Base-by-base conservation (phyloP, 2,113 vertebrate genomes). In the Colaptes auratus region DNA sequence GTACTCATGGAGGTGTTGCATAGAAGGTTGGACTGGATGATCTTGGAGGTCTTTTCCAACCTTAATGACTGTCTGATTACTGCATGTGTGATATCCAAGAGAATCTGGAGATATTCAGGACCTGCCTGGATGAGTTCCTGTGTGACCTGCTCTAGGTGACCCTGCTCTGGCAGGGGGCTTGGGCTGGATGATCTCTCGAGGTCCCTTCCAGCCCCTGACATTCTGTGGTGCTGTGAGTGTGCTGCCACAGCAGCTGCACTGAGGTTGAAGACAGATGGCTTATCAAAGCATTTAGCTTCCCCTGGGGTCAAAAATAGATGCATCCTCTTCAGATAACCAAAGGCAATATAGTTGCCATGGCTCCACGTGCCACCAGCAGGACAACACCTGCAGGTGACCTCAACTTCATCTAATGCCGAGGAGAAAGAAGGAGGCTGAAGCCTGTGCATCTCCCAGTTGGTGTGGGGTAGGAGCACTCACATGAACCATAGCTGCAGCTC, bases 401-500 rank as follows among this genome's bases (percentile, higher is more conserved):
- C 52, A 67, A 2, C 44, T 72, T 28, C 52, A 63, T 86, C 56
- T 48, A 56, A 21, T 14, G 48, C 59, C 69, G 20, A 67, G 48
- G 86, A 1, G 3, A 74, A 64, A 94, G 64, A 52, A 39, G 64
- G 60, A 27, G 46, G 1, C 23, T 86, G 39, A 39, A 83, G 67
- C 12, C 31, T 63, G 0, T 2, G 10, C 2, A 35, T 17, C 66
- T 82, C 39, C 35, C 33, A 17, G 23, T n/a, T 11, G 33, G 72
- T 8, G 46, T 5, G 74, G 90, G 60, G 77, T 82, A 17, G 33
- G 58, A 75, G 66, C 67, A 0, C 71, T 79, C 5, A 0, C 60
- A 23, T 11, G 93, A 93, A 73, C 82, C 71, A 39, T 60, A 15
- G 72, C 90, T 44, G 93, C 75, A 53, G 90, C 77, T 78, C 92